Evolutionary conservation across 2,888 invertebrate species (phyloP), one percentile per base, ranked within the genome.

Genomic region (Cheilosia grossa): DNA sequence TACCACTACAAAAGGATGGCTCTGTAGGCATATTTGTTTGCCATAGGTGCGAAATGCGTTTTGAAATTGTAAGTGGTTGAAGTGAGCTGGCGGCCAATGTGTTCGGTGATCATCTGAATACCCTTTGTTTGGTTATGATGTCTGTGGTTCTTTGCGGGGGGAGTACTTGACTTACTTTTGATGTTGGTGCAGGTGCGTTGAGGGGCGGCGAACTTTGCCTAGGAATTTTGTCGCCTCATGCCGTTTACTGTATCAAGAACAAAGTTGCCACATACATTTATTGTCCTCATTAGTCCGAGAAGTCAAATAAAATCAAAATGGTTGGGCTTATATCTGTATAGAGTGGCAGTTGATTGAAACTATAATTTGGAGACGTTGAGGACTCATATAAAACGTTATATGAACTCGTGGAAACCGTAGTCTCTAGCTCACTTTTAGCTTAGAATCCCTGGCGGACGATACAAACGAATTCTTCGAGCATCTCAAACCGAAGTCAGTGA

Each of bases 161-260:
- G 13, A 42, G 56, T 63, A 70, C 78, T 78, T 78, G 78, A 78
- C 78, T 70, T 70, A 69, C 63, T 78, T 78, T 63, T 19, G 7
- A 19, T 54, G 37, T 17, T 27, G 42, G 27, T 33, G 15, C 27
- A 53, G 53, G 19, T 27, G 6, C 27, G 27, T 15, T n/a, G 6
- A 1, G 54, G 15, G 54, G 53, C 19, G 10, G 30, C 9, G 0
- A 19, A 3, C 19, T 30, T 19, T 53, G 44, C 6, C 33, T 15
- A 47, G 47, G 63, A 54, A 47, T 40, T 4, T 21, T 73, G 63
- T 54, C 54, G 63, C 53, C 54, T 61, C 6, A 17, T 44, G 44
- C 44, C 10, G 4, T 37, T 10, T 33, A 33, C 10, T 33, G 33
- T 37, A 37, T 3, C 9, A 37, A 4, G 9, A 37, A 37, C 37